Conservation (phyloP, 2,888 invertebrate genomes). For the Drosophila tanythrix region DNA sequence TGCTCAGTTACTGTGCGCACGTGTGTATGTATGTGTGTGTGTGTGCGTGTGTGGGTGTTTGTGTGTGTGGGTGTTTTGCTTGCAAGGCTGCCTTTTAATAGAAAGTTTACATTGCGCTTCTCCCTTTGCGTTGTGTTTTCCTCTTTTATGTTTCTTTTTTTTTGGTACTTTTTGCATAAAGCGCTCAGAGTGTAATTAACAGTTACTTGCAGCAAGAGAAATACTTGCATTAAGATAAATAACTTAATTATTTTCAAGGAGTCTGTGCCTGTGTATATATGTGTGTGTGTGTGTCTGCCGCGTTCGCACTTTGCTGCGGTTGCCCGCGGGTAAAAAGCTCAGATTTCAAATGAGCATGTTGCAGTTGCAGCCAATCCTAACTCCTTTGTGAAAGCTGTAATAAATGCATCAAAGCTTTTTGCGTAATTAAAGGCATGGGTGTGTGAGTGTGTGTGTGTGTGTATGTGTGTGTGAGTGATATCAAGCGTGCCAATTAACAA, state of each 20-base stretch:
- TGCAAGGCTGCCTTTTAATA: conserved; percentile 61
- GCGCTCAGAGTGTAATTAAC: conserved; percentile 67
- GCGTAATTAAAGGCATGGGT: conserved; percentile 48
- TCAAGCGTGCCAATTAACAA: background rate
- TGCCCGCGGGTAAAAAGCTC: conserved; percentile 13
- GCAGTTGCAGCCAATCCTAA: conserved; percentile 27
- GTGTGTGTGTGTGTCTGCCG: conserved; percentile 15
- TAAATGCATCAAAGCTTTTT: conserved; percentile 52
- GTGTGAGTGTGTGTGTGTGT: background rate
- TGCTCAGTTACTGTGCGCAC: background rate
- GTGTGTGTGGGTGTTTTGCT: conserved; percentile 7
- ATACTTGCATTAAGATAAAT: conserved; percentile 77
- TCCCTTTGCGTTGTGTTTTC: conserved; percentile 19
- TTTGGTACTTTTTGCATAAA: conserved; percentile 44
- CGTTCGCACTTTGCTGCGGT: conserved; percentile 47
- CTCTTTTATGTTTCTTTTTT: background rate
- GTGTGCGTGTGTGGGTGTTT: background rate
- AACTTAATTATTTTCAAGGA: conserved; percentile 74
- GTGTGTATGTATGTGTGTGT: background rate
- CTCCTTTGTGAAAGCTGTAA: conserved; percentile 31
- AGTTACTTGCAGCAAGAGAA: conserved; percentile 68
- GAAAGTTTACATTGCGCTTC: conserved; percentile 62
- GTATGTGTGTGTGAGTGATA: background rate
- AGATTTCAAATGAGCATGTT: conserved; percentile 21
- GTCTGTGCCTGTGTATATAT: conserved; percentile 19